phyloP scores from a whole-genome alignment of 2,888 invertebrate genomes.

The Eupeodes latifasciatus region DNA sequence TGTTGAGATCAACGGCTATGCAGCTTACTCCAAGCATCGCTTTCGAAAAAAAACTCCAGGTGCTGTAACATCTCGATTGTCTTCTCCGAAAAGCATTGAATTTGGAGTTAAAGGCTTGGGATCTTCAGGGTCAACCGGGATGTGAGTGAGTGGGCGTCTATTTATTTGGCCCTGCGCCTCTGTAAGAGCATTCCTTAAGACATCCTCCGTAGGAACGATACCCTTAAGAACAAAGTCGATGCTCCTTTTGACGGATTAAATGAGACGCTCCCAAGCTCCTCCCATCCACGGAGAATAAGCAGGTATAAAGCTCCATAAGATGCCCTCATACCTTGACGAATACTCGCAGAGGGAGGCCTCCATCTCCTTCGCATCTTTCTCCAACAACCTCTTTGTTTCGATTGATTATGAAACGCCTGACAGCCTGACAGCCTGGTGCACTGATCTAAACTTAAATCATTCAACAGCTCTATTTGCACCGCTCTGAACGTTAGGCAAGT shows the following conservation, averaged over 20 bases:
- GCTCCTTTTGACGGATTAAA: not conserved
- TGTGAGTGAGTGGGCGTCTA: not conserved
- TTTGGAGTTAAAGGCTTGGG: conserved; percentile 22
- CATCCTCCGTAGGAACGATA: not conserved
- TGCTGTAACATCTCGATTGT: not conserved
- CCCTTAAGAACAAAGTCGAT: conserved; percentile 13
- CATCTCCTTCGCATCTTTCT: conserved; percentile 4
- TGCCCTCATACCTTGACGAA: too few species aligned
- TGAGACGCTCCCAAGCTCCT: not conserved
- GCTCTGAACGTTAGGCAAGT: not conserved
- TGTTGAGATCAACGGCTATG: not conserved
- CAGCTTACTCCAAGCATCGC: not conserved
- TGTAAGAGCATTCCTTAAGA: not conserved
- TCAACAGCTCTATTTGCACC: not conserved
- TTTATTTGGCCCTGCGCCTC: conserved; percentile 3
- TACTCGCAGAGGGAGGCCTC: not conserved
- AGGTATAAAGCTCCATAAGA: too few species aligned
- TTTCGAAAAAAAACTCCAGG: not conserved
- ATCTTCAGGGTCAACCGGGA: conserved; percentile 8
- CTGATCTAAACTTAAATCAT: conserved; percentile 6
- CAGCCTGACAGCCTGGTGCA: conserved; percentile 25
- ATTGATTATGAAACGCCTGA: conserved; percentile 14
- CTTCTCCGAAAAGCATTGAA: conserved; percentile 9
- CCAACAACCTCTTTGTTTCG: not conserved
- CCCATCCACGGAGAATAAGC: too few species aligned